These are phyloP conservation scores for Athrips mouffetella DNA, from an alignment of 2,888 invertebrate genomes.

Conservation along the genomic window DNA sequence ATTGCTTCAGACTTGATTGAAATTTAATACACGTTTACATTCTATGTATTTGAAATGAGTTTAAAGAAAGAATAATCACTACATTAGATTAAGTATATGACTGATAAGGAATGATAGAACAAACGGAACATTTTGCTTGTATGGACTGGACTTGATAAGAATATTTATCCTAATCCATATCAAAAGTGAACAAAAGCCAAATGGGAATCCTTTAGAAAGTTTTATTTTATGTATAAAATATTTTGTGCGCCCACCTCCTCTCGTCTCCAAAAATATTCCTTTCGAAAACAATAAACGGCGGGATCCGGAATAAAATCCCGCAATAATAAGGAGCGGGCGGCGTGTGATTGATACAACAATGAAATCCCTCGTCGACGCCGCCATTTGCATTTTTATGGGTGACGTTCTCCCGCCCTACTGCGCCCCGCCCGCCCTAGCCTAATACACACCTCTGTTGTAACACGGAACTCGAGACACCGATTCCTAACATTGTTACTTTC, in stretches of 20 bases:
- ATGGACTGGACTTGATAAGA: no score
- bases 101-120: no score
- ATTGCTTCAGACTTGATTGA: no score
- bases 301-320: conserved; percentile 50
- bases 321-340: conserved; percentile 58
- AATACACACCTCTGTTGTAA: conserved; percentile 12
- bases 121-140: no score
- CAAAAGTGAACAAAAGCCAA: background rate
- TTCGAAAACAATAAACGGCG: conserved; percentile 56
- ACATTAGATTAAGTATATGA: no score
- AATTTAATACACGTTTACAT: no score
- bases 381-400: conserved; percentile 78
- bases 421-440: conserved; percentile 12
- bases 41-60: no score
- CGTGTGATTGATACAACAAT: conserved; percentile 70
- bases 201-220: background rate
- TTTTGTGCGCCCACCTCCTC: background rate
- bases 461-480: background rate
- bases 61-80: no score
- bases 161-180: no score
- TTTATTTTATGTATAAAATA: conserved; percentile 16
- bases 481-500: conserved; percentile 4
- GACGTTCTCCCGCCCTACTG: conserved; percentile 39
- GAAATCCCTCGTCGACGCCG: conserved; percentile 76
- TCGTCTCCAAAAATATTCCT: conserved; percentile 35